Conservation (phyloP, 1,140 invertebrate species). For the Brachionus rubens region DNA sequence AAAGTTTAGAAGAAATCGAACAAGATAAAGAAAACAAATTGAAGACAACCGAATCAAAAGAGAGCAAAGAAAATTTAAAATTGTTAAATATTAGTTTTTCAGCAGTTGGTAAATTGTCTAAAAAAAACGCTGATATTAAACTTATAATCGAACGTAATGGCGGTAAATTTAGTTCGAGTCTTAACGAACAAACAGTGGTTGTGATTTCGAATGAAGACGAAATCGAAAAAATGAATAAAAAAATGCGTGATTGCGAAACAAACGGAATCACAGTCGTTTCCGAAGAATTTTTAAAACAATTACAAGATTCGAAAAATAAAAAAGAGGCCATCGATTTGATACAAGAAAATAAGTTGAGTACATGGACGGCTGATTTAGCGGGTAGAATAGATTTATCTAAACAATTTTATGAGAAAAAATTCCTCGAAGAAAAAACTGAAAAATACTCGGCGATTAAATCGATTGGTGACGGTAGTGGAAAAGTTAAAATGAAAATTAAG, state of each 20-base stretch:
- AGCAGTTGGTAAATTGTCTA: slow-evolving; percentile 8
- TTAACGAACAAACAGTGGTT: background rate
- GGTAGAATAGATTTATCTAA: slow-evolving; percentile 7
- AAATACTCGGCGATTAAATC: slow-evolving; percentile 1
- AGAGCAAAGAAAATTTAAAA: background rate
- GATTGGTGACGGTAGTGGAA: slow-evolving; percentile 51
- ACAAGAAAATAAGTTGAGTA: slow-evolving; percentile 44
- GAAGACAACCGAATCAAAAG: background rate
- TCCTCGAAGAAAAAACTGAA: slow-evolving; percentile 34
- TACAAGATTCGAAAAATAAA: slow-evolving; percentile 64
- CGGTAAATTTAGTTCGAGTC: slow-evolving; percentile 9
- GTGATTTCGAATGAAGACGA: slow-evolving; percentile 14
- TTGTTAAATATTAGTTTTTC: slow-evolving; percentile 5
- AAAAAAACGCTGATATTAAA: slow-evolving; percentile 36
- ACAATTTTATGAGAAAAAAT: background rate
- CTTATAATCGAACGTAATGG: slow-evolving; percentile 12
- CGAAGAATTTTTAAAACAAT: slow-evolving; percentile 68
- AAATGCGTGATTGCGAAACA: slow-evolving; percentile 69
- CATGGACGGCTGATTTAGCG: slow-evolving; percentile 47
- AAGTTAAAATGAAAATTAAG: slow-evolving; percentile 69
- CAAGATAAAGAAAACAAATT: slow-evolving; percentile 22
- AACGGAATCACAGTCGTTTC: slow-evolving; percentile 74
- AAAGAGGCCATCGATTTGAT: slow-evolving; percentile 62
- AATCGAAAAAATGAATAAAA: slow-evolving; percentile 68
- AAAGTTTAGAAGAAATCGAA: background rate